Evolutionary conservation across 2,113 vertebrate species (phyloP).

Genomic region (Poeciliopsis occidentalis): DNA sequence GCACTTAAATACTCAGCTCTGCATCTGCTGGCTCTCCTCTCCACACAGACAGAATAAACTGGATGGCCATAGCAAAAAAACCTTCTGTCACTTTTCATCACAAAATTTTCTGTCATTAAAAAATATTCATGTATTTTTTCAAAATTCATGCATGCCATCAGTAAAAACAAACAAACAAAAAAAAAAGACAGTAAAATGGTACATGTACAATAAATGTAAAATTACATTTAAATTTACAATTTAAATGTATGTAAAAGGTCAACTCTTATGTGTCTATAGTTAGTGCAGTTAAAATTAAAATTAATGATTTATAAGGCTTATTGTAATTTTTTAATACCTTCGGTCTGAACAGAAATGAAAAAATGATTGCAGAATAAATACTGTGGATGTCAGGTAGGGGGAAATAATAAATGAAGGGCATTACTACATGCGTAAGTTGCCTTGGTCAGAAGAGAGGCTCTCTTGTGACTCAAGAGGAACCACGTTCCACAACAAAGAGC

Average conservation of each 20-base stretch:
- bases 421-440: background rate
- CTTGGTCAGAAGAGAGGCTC: slow-evolving; percentile 27
- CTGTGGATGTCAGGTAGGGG: too few relatives aligned
- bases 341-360: background rate
- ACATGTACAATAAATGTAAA: too few relatives aligned
- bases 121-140: background rate
- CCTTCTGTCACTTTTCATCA: background rate
- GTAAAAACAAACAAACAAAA: too few relatives aligned
- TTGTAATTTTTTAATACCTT: background rate
- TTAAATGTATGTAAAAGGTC: background rate
- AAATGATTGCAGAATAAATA: too few relatives aligned
- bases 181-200: too few relatives aligned
- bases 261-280: too few relatives aligned
- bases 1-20: too few relatives aligned
- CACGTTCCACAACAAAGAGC: slow-evolving; percentile 14
- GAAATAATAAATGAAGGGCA: background rate
- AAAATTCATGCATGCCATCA: background rate
- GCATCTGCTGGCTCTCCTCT: too few relatives aligned
- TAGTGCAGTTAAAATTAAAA: too few relatives aligned
- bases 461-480: slow-evolving; percentile 25
- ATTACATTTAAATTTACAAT: too few relatives aligned
- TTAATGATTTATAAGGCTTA: background rate
- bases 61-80: too few relatives aligned
- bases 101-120: background rate
- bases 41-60: too few relatives aligned